Base-by-base conservation (phyloP, 2,113 vertebrate genomes). In the Lipophrys pholis region DNA sequence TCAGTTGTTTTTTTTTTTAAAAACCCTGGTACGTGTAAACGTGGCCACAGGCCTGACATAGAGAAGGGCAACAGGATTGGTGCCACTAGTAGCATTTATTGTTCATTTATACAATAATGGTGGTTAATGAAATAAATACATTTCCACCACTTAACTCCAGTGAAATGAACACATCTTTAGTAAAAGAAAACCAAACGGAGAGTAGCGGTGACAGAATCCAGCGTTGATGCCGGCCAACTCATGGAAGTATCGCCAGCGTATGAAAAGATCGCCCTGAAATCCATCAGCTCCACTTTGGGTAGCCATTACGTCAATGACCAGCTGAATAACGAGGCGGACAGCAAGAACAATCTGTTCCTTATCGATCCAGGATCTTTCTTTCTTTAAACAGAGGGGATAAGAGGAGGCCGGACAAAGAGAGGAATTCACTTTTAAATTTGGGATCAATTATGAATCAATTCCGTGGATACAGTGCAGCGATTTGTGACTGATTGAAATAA, bases 291-390 rank as follows among this genome's bases (percentile, higher is more conserved):
- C 43, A n/a, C 41, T 70, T 30, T 35, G 40, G 45, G 39, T 8
- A 46, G 3, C 35, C 53, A 46, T 53, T 40, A 14, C 51, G 15
- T 57, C 10, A 70, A 72, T 16, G 49, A 3, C 36, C 17, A n/a
- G 4, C 2, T 46, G 7, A 50, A 65, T 67, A 52, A 36, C 21
- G 38, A 62, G 35, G 14, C 16, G 16, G 42, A 46, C 15, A 54
- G 48, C 0, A 8, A 65, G 65, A 70, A 58, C 45, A 68, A 64
- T 68, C 51, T 58, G 38, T 42, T 53, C 45, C 17, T 36, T 36
- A 61, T 39, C 57, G 55, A 83, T 62, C n/a, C 7, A 0, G 6
- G 14, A 15, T 55, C 52, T 30, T 30, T 30, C 21, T 30, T 30
- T 30, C 21, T 30, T 30, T 30, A 2, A 30, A 30, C 21, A 56